These are phyloP conservation scores for Polypterus bichir DNA, from an alignment of 2,113 vertebrate genomes.

Conservation along the genomic window DNA sequence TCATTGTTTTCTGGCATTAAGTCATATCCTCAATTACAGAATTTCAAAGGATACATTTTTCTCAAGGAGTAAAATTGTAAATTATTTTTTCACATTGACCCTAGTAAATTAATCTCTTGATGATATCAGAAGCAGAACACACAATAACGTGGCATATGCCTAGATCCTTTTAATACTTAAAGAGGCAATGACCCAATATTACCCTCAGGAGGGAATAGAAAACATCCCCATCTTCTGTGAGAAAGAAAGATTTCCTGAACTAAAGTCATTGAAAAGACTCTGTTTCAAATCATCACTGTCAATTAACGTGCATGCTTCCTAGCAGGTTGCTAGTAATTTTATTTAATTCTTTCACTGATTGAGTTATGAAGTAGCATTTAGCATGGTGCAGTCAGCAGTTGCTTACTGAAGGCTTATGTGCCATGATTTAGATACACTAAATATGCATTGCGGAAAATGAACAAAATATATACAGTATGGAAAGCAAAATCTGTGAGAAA, in stretches of 20 bases:
- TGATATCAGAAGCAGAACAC: too few species aligned
- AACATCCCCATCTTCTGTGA: constrained; percentile 33
- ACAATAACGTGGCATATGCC: too few species aligned
- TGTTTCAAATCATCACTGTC: constrained; percentile 52
- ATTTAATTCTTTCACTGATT: constrained; percentile 50
- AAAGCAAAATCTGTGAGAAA: too few species aligned
- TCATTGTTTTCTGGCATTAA: too few species aligned
- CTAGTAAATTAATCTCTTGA: too few species aligned
- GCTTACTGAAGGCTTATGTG: neutral
- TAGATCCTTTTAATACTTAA: neutral
- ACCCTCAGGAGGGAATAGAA: neutral
- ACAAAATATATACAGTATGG: too few species aligned
- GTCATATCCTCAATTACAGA: too few species aligned
- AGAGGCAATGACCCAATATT: neutral
- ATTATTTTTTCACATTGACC: too few species aligned
- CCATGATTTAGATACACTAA: too few species aligned
- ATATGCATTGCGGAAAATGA: too few species aligned
- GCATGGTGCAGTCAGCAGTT: constrained; percentile 25
- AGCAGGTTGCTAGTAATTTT: constrained; percentile 43
- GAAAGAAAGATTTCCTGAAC: constrained; percentile 44
- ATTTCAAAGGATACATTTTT: too few species aligned
- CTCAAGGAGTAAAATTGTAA: too few species aligned
- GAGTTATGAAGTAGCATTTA: constrained; percentile 40
- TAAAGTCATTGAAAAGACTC: constrained; percentile 35
- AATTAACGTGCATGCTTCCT: constrained; percentile 46